Percentiles rank a stretch among this genome's conserved stretches.
Evolutionary conservation across 2,113 vertebrate species (phyloP).

Genomic region (Leptobrachium leishanense): DNA sequence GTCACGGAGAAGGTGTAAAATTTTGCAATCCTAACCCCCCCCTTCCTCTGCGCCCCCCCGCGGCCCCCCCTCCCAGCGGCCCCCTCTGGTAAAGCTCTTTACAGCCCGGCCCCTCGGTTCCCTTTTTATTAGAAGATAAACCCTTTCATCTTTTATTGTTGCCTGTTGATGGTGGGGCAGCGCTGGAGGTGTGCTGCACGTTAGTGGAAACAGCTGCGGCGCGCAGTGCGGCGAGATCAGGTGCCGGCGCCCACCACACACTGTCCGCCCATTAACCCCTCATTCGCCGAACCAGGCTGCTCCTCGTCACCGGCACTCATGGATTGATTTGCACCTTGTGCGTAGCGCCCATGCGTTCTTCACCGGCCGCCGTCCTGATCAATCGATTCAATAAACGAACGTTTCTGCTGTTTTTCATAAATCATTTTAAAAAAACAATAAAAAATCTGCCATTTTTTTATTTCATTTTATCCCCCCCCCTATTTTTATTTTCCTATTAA

Average conservation of each 20-base stretch:
- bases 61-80: slow-evolving; percentile 26
- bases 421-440: too few relatives aligned
- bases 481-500: too few relatives aligned
- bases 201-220: slow-evolving; percentile 72
- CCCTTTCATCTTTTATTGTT: slow-evolving; percentile 76
- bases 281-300: too few relatives aligned
- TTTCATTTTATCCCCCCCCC: too few relatives aligned
- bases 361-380: too few relatives aligned
- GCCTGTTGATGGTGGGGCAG: slow-evolving; percentile 58
- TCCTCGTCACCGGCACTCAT: too few relatives aligned
- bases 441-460: too few relatives aligned
- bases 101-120: slow-evolving; percentile 58
- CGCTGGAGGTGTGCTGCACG: slow-evolving; percentile 70
- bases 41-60: slow-evolving; percentile 23
- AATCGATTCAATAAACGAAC: too few relatives aligned
- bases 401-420: too few relatives aligned
- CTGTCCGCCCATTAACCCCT: slow-evolving; percentile 12
- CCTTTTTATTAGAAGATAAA: slow-evolving; percentile 71
- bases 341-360: too few relatives aligned
- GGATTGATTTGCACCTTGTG: too few relatives aligned
- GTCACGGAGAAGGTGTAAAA: slow-evolving; percentile 69
- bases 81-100: slow-evolving; percentile 55
- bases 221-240: slow-evolving; percentile 58
- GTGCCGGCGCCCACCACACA: slow-evolving; percentile 61
- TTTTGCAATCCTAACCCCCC: slow-evolving; percentile 59